Percentiles rank a stretch among this genome's conserved stretches.
Conservation (phyloP, 1,140 invertebrate genomes). For the Megathymus violae region DNA sequence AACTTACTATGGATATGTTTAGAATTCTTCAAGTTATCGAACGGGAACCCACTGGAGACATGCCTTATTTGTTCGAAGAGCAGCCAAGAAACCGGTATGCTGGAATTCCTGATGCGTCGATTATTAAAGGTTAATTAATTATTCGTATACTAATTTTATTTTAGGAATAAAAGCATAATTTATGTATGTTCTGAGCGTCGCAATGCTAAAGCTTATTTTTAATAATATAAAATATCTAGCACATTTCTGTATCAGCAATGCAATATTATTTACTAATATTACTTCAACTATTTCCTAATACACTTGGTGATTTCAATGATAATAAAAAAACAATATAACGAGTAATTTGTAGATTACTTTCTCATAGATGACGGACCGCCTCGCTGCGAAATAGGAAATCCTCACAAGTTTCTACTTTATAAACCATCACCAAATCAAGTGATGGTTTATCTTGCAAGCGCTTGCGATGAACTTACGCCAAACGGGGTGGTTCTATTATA, state of each 20-base stretch:
- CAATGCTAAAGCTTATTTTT: constrained; percentile 15
- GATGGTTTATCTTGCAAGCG: constrained; percentile 96
- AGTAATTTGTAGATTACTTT: constrained; percentile 24
- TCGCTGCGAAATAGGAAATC: constrained; percentile 89
- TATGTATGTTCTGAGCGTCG: constrained; percentile 6
- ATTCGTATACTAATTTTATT: not conserved
- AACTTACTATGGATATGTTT: constrained; percentile 99
- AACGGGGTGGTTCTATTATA: constrained; percentile 96
- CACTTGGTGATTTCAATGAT: not conserved
- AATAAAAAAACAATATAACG: constrained; percentile 4
- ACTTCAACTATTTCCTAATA: too few species aligned
- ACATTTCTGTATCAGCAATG: too few species aligned
- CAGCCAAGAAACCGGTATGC: constrained; percentile 92
- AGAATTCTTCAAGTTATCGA: constrained; percentile 98
- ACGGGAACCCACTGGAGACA: constrained; percentile 94
- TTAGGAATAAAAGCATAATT: not conserved
- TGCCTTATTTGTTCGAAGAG: constrained; percentile 92
- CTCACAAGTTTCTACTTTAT: constrained; percentile 98
- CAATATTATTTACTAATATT: too few species aligned
- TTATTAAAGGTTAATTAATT: constrained; percentile 15
- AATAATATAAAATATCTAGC: not conserved
- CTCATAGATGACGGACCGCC: constrained; percentile 85
- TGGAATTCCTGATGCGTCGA: constrained; percentile 33
- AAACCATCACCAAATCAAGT: constrained; percentile 97
- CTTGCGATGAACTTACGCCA: constrained; percentile 96